phyloP scores from a whole-genome alignment of 2,113 vertebrate species.

The Callaeas wilsoni region DNA sequence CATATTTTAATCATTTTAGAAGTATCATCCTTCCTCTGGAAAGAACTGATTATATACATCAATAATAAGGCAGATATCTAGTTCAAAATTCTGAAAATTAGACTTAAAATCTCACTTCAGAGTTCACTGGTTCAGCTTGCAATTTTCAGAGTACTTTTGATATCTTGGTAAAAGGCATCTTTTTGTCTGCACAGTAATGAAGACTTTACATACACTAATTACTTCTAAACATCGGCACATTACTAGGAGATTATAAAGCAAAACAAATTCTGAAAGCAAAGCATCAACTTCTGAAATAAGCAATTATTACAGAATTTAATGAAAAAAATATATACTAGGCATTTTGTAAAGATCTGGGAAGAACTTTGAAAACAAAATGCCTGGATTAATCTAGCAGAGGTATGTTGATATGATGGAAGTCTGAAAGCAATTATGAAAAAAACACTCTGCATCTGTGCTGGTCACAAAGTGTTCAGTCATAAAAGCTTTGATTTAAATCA shows the following conservation, averaged over 20 bases:
- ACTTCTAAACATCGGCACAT: conserved; percentile 28
- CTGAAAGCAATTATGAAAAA: conserved; percentile 22
- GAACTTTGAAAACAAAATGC: conserved; percentile 38
- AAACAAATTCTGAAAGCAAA: conserved; percentile 8
- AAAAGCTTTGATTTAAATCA: conserved; percentile 39
- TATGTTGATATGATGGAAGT: background rate
- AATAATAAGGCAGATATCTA: background rate
- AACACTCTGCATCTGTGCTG: conserved; percentile 17
- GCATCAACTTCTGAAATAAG: conserved; percentile 27
- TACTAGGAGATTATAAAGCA: conserved; percentile 30
- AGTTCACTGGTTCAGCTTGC: background rate
- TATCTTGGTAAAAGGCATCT: background rate
- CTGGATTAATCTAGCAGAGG: conserved; percentile 2
- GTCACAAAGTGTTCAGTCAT: conserved; percentile 40
- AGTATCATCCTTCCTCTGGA: background rate
- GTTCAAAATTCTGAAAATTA: background rate
- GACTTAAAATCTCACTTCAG: background rate
- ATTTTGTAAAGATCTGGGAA: conserved; percentile 22
- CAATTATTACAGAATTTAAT: conserved; percentile 8
- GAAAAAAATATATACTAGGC: background rate
- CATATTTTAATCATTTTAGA: background rate
- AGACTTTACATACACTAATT: conserved; percentile 25
- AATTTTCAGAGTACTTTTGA: background rate
- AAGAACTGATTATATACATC: background rate
- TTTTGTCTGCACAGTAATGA: conserved; percentile 66